phyloP scores from a whole-genome alignment of 2,113 vertebrate genomes.

The Lonchura striata region DNA sequence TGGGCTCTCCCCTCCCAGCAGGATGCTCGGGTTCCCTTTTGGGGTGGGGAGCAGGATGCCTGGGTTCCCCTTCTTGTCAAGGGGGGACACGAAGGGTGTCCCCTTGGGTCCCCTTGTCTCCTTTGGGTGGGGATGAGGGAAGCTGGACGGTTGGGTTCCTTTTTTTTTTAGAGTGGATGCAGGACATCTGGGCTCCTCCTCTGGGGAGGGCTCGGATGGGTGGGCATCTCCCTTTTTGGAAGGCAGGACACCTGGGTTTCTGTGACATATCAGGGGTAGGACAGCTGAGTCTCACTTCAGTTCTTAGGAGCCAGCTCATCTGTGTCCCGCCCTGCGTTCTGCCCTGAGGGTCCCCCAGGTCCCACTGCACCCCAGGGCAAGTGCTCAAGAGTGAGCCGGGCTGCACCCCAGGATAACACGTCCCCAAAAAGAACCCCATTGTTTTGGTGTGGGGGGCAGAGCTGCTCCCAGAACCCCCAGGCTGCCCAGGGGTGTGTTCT shows the following conservation, averaged over 20 bases:
- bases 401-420: not conserved
- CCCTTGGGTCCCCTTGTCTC: no score
- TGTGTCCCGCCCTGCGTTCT: not conserved
- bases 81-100: no score
- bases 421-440: accelerated
- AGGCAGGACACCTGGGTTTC: not conserved
- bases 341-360: no score
- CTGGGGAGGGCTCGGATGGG: no score
- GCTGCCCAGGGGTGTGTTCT: accelerated
- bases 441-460: not conserved
- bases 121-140: not conserved
- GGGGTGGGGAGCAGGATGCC: not conserved
- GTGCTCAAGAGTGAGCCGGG: not conserved
- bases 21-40: not conserved
- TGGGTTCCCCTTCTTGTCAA: no score
- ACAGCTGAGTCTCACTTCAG: not conserved
- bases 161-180: no score
- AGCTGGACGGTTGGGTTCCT: not conserved
- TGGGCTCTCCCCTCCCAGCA: not conserved
- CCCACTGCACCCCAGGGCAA: not conserved
- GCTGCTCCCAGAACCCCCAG: not conserved
- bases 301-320: not conserved
- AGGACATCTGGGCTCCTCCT: not conserved
- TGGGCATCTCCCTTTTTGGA: not conserved
- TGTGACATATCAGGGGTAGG: accelerated